Evolutionary conservation across 2,888 invertebrate genomes (phyloP).

Genomic region (Microctonus aethiopoides): DNA sequence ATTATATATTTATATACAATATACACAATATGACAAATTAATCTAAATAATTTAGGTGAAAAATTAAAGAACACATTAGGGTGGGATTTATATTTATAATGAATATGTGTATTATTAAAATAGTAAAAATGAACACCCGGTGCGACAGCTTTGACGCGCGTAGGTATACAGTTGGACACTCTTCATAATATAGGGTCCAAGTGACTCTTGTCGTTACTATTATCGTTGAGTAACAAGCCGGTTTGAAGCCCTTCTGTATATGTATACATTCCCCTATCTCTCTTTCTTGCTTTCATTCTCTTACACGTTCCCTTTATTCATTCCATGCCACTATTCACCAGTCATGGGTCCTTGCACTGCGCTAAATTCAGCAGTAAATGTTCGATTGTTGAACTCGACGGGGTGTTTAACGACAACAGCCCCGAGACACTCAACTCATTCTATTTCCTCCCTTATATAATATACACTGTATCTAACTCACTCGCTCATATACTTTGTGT

Average conservation of each 20-base stretch:
- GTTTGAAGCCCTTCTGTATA: conserved; percentile 17
- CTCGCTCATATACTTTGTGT: conserved; percentile 1
- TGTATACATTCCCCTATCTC: not conserved
- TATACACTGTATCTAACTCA: not conserved
- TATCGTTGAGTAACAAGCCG: conserved; percentile 31
- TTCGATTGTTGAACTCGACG: conserved; percentile 46
- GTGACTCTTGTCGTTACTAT: conserved; percentile 38
- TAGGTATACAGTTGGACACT: conserved; percentile 28
- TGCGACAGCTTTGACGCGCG: conserved; percentile 37
- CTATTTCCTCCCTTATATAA: conserved; percentile 1
- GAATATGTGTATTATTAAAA: not conserved
- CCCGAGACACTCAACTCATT: conserved; percentile 29
- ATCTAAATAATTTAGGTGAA: no score
- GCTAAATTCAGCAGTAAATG: conserved; percentile 50
- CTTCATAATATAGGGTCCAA: conserved; percentile 34
- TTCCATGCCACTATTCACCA: not conserved
- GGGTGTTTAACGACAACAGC: conserved; percentile 36
- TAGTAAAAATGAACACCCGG: conserved; percentile 39
- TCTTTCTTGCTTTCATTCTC: no score
- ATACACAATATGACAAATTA: no score
- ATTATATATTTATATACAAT: no score
- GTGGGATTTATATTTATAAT: not conserved
- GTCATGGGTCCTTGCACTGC: conserved; percentile 32
- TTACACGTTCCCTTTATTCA: not conserved
- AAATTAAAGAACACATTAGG: no score